phyloP scores from a whole-genome alignment of 2,888 invertebrate genomes.

The Drosophila suboccidentalis region DNA sequence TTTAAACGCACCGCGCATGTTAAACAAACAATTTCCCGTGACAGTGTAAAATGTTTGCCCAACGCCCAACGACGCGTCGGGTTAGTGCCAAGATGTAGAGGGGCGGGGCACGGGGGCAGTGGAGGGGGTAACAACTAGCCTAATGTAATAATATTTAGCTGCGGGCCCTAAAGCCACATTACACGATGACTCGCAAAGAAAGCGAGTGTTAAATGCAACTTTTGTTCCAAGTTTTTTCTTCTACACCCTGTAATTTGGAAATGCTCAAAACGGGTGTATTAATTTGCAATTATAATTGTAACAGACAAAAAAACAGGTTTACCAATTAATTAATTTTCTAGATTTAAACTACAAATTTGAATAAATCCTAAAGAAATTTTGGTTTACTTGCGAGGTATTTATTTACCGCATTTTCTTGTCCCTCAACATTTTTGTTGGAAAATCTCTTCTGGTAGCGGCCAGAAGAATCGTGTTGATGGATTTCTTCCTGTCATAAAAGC shows the following conservation, averaged over 20 bases:
- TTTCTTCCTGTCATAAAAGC: constrained; percentile 77
- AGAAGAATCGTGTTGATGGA: constrained; percentile 74
- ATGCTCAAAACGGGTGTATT: neutral
- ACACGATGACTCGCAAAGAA: constrained; percentile 72
- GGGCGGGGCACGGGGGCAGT: neutral
- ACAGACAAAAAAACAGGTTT: neutral
- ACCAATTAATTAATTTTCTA: no score
- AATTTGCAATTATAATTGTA: no score
- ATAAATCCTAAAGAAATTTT: no score
- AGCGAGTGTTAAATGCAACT: constrained; percentile 78
- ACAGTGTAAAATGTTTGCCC: constrained; percentile 73
- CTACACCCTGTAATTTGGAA: constrained; percentile 10
- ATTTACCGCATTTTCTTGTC: neutral
- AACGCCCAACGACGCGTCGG: no score
- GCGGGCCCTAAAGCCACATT: constrained; percentile 46
- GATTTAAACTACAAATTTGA: no score
- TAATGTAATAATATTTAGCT: constrained; percentile 52
- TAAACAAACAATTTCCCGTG: constrained; percentile 81
- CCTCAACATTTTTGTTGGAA: constrained; percentile 21
- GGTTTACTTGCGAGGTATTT: no score
- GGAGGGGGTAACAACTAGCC: constrained; percentile 19
- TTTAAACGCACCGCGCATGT: constrained; percentile 80
- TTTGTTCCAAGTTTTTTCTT: constrained; percentile 55
- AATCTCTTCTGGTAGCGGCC: constrained; percentile 36
- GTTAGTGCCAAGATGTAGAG: no score